Evolutionary conservation across 2,113 vertebrate genomes (phyloP).

Genomic region (Burhinus oedicnemus): DNA sequence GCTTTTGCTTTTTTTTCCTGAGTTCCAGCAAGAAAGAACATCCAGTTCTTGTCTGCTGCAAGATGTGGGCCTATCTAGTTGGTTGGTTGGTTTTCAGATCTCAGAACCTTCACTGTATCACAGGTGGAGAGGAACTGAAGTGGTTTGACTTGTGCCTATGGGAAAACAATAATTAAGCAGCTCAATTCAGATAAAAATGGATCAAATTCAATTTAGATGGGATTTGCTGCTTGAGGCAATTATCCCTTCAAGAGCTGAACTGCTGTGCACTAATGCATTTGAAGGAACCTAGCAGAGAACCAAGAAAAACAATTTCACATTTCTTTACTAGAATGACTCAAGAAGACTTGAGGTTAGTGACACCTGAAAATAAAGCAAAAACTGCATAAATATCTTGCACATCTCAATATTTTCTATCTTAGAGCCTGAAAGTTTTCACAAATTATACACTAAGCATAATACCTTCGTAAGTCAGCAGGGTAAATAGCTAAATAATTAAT

Average conservation of each 20-base stretch:
- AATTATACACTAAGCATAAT: neutral
- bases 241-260: neutral
- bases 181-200: neutral
- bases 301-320: neutral
- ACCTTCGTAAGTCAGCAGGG: neutral
- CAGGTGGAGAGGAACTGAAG: neutral
- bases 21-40: neutral
- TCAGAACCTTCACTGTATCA: neutral
- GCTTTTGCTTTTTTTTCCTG: neutral
- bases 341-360: neutral
- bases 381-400: neutral
- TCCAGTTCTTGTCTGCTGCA: neutral
- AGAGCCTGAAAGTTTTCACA: neutral
- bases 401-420: neutral
- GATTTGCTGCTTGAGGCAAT: neutral
- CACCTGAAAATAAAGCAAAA: neutral
- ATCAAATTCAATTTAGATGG: neutral
- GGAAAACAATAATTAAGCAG: neutral
- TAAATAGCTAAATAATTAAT: neutral
- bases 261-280: neutral
- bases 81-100: neutral
- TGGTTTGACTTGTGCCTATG: neutral
- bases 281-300: neutral
- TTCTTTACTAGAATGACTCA: neutral
- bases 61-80: neutral